A percentile compares a stretch with the other conserved stretches of the same genome.
phyloP scores from a whole-genome alignment of 2,113 vertebrate species.

The Hemibagrus wyckioides region DNA sequence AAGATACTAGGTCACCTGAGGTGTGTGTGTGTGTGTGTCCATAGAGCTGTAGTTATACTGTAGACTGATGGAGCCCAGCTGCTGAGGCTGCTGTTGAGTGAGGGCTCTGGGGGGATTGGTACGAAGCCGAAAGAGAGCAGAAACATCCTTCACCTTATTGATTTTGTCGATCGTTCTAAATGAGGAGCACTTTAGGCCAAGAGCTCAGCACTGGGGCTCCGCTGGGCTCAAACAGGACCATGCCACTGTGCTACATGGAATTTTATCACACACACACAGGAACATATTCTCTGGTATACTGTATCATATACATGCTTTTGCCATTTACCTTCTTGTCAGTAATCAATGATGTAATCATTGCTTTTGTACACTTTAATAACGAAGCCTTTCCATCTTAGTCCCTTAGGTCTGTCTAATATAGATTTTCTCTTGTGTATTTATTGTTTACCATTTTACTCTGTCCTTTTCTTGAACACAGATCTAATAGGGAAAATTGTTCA shows the following conservation, averaged over 20 bases:
- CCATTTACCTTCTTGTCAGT: conserved; percentile 72
- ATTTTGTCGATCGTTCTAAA: conserved; percentile 80
- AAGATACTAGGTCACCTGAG: conserved; percentile 1
- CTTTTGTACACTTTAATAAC: conserved; percentile 15
- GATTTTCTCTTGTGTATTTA: conserved; percentile 39
- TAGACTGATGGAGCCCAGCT: conserved; percentile 65
- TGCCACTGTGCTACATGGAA: conserved; percentile 41
- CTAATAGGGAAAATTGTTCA: not conserved
- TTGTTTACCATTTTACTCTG: not conserved
- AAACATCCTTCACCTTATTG: conserved; percentile 79
- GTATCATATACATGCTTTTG: conserved; percentile 37
- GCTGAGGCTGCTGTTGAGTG: conserved; percentile 65
- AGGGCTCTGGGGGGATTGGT: conserved; percentile 65
- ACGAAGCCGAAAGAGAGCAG: conserved; percentile 68
- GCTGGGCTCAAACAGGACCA: conserved; percentile 50
- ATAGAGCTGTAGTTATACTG: not conserved
- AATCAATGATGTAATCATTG: conserved; percentile 63
- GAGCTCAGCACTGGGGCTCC: conserved; percentile 70
- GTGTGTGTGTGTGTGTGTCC: conserved; percentile 12
- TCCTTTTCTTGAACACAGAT: not conserved
- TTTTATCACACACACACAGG: conserved; percentile 29
- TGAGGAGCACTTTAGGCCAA: conserved; percentile 77
- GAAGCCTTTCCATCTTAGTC: conserved; percentile 19
- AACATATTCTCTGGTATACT: not conserved
- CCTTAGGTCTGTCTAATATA: conserved; percentile 39